Base-by-base conservation (phyloP, 2,113 vertebrate genomes). In the Ophiodon elongatus region DNA sequence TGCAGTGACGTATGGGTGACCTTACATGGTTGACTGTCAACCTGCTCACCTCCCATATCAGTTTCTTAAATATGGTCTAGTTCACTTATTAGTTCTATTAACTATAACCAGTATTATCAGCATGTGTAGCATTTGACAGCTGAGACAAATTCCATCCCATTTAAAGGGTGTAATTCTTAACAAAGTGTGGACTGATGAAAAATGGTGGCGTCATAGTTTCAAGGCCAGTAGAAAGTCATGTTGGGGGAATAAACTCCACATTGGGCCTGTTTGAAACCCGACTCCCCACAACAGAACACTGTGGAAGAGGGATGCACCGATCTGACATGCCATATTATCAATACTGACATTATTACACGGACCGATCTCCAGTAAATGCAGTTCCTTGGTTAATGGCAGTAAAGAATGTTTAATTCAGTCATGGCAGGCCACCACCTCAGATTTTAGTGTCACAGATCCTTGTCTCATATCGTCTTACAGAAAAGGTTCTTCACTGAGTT, bases 21-120 rank as follows among this genome's bases (percentile, higher is more conserved):
- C 62, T 66, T 76, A 50, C n/a, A 76, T 68, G 47, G 66, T 23
- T n/a, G 4, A 7, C 60, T 35, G 43, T 79, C 62, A 79, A 92
- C 87, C 50, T 39, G 6, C 15, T 82, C 47, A 91, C 75, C 79
- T 77, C 65, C 5, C 8, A 10, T 84, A 88, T 89, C 72, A 84
- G 73, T 23, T 23, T 29, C 10, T 39, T 66, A 29, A 70, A 82
- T 41, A 45, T 43, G n/a, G n/a, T 37, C 29, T n/a, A 29, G 83
- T 35, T 81, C 84, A 54, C 47, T 67, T 41, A 85, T 64, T 69
- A 75, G 17, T 27, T 65, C 17, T 69, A 76, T 59, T 43, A 23
- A 25, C 31, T 54, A 10, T 17, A 21, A 6, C n/a, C 14, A 29
- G 2, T 19, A 25, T 60, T 82, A 84, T 82, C 73, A 69, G 57